These are phyloP conservation scores for Penelope pileata DNA, from an alignment of 2,113 vertebrate genomes.

Conservation along the genomic window DNA sequence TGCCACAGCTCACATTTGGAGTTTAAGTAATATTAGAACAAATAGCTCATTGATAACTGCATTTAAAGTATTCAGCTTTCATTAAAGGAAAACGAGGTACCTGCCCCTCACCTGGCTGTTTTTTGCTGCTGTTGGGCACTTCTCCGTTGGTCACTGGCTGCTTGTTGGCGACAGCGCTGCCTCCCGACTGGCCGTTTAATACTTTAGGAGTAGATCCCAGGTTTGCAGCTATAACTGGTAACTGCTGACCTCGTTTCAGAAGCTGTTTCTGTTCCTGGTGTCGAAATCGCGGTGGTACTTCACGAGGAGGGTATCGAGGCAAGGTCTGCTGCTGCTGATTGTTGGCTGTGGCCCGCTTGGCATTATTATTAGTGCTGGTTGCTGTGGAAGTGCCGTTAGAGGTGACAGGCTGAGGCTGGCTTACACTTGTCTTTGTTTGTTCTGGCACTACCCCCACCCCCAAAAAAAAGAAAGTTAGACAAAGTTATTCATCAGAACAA, in stretches of 20 bases:
- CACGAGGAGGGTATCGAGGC: constrained; percentile 86
- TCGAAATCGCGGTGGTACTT: constrained; percentile 88
- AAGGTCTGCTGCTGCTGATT: constrained; percentile 80
- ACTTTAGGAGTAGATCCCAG: constrained; percentile 88
- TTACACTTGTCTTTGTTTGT: constrained; percentile 85
- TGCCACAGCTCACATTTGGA: neutral
- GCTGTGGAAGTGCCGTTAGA: constrained; percentile 81
- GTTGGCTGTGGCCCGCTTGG: constrained; percentile 90
- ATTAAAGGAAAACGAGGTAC: neutral
- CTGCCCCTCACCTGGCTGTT: constrained; percentile 81
- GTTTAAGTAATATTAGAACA: rapidly evolving
- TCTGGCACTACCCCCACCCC: constrained; percentile 87
- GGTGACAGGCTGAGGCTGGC: constrained; percentile 85
- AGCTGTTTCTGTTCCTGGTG: constrained; percentile 89
- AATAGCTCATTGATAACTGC: neutral
- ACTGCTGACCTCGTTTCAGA: constrained; percentile 85
- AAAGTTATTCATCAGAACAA: constrained; percentile 46
- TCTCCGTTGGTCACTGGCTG: constrained; percentile 81
- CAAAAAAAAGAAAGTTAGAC: constrained; percentile 69
- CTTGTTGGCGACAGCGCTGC: constrained; percentile 68
- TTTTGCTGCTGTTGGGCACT: constrained; percentile 80
- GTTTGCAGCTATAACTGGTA: constrained; percentile 82
- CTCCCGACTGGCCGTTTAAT: constrained; percentile 76
- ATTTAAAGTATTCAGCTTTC: rapidly evolving
- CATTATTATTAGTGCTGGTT: constrained; percentile 91